Conservation (phyloP, 2,888 invertebrate genomes). For the Syrphus vitripennis region DNA sequence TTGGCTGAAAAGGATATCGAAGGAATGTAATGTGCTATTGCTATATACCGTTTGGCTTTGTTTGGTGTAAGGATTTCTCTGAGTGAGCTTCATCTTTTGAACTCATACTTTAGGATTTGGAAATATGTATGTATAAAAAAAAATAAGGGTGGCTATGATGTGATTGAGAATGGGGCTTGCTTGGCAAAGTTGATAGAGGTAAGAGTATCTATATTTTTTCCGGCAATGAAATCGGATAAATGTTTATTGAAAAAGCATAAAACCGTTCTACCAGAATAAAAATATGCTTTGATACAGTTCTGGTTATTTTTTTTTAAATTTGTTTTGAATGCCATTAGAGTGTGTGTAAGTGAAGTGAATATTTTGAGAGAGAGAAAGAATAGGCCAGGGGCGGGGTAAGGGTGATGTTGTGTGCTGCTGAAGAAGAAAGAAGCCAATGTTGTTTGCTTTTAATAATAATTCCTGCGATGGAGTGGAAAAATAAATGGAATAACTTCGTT, state of each 20-base stretch:
- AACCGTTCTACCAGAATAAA: conserved; percentile 82
- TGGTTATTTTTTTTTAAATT: conserved; percentile 66
- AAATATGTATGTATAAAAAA: background rate
- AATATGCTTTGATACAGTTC: conserved; percentile 81
- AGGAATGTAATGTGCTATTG: conserved; percentile 62
- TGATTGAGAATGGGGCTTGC: background rate
- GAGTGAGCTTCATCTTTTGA: conserved; percentile 54
- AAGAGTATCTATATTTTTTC: conserved; percentile 53
- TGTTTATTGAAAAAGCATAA: conserved; percentile 82
- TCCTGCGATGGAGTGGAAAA: conserved; percentile 71
- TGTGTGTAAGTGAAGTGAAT: conserved; percentile 2
- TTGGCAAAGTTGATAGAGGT: background rate
- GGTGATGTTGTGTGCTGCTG: background rate
- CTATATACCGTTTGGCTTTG: conserved; percentile 10
- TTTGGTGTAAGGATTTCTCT: conserved; percentile 33
- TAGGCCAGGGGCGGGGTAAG: background rate
- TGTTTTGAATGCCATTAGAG: conserved; percentile 64
- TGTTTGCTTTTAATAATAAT: conserved; percentile 71
- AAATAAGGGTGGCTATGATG: background rate
- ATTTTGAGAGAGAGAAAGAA: too few species aligned
- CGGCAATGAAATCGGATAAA: conserved; percentile 79
- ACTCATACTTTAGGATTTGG: conserved; percentile 23
- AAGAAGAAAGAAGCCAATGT: conserved; percentile 42
- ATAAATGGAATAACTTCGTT: conserved; percentile 72
- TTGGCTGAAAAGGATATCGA: conserved; percentile 44